phyloP scores from a whole-genome alignment of 2,797 vertebrate genomes.

The Crocidura indochinensis region DNA sequence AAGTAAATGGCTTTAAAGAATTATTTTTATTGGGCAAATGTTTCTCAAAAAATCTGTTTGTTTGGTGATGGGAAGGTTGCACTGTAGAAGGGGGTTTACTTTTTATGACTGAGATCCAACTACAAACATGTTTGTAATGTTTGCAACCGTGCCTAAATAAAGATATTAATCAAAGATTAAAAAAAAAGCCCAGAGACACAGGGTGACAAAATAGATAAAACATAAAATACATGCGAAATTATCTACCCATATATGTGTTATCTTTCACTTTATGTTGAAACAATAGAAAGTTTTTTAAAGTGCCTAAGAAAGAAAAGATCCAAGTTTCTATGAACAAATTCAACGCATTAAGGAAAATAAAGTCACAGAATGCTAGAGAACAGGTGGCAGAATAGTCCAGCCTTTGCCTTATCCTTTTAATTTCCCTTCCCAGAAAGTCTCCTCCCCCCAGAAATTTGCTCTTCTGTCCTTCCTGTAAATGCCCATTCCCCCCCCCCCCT shows the following conservation, averaged over 20 bases:
- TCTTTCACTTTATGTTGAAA: slow-evolving; percentile 52
- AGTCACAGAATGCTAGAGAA: not conserved
- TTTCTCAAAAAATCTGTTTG: slow-evolving; percentile 55
- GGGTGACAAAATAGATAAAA: no score
- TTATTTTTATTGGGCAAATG: slow-evolving; percentile 26
- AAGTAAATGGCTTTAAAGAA: not conserved
- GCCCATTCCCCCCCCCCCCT: not conserved
- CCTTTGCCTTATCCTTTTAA: not conserved
- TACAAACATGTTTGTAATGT: no score
- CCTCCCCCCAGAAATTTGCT: not conserved
- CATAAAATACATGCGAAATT: not conserved
- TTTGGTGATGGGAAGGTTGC: not conserved
- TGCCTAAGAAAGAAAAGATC: not conserved
- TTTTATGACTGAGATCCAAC: no score
- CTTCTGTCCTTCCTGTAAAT: not conserved
- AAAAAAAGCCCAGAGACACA: no score
- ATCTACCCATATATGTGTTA: not conserved
- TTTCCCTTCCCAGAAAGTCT: slow-evolving; percentile 43
- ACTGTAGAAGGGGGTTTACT: no score
- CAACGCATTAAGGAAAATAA: not conserved
- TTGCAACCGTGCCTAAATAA: not conserved
- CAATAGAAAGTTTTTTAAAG: not conserved
- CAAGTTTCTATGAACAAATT: not conserved
- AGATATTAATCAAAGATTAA: no score
- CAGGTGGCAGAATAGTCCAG: not conserved